Conservation (phyloP, 1,140 invertebrate species). For the Lamellibrachia luymesi region DNA sequence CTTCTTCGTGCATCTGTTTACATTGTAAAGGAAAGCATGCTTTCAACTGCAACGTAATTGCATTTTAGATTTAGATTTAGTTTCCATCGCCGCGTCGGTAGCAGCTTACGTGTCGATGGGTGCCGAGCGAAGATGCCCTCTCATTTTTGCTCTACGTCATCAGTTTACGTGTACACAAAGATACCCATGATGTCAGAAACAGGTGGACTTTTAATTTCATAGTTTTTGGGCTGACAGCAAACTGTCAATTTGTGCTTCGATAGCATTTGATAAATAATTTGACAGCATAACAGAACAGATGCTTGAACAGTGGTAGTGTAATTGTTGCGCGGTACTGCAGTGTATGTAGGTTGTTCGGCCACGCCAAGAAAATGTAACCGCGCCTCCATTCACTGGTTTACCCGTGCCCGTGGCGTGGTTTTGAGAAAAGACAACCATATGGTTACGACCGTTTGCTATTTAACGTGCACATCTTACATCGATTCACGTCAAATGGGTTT, state of each 20-base stretch:
- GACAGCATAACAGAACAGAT: neutral
- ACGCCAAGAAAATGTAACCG: neutral
- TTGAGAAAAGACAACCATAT: neutral
- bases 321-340: neutral
- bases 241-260: neutral
- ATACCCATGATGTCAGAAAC: neutral
- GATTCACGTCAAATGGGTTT: neutral
- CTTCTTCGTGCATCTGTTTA: neutral
- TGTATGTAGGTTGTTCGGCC: neutral
- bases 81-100: neutral
- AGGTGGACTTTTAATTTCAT: neutral
- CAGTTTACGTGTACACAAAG: slow-evolving; percentile 7
- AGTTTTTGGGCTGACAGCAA: neutral
- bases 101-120: neutral
- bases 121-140: slow-evolving; percentile 26
- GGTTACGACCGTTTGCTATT: neutral
- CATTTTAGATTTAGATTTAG: slow-evolving; percentile 5
- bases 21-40: neutral
- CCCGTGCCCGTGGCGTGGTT: neutral
- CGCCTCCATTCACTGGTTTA: neutral
- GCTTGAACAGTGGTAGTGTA: neutral
- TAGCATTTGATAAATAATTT: neutral
- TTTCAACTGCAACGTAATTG: neutral
- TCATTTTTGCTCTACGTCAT: slow-evolving; percentile 35
- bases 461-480: neutral